These are phyloP conservation scores for Ceratina calcarata DNA, from an alignment of 1,140 invertebrate genomes.

Conservation along the genomic window DNA sequence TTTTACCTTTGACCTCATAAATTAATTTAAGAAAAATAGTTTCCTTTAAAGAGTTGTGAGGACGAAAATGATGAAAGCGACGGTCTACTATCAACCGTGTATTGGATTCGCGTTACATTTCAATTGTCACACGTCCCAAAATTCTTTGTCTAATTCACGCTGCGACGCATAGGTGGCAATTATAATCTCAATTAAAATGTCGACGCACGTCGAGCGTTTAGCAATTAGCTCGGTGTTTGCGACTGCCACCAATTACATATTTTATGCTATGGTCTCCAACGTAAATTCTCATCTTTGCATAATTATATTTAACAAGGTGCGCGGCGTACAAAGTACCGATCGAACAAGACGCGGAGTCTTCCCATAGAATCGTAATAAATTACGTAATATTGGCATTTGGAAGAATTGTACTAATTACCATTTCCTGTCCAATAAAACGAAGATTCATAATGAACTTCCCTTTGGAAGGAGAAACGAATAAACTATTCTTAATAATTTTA, in stretches of 20 bases:
- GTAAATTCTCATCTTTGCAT: constrained; percentile 40
- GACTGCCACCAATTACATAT: constrained; percentile 45
- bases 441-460: neutral
- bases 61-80: no score
- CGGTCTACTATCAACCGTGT: no score
- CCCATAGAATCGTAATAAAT: neutral
- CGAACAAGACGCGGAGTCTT: neutral
- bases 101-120: no score
- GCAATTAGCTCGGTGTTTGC: constrained; percentile 45
- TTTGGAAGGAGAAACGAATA: neutral
- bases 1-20: no score
- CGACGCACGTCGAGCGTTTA: constrained; percentile 39
- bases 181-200: constrained; percentile 56
- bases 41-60: no score
- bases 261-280: constrained; percentile 18
- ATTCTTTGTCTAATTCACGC: constrained; percentile 9
- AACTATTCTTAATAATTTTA: no score
- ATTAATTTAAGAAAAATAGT: no score
- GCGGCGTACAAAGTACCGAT: neutral
- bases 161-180: constrained; percentile 28
- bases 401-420: neutral
- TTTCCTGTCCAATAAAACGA: neutral
- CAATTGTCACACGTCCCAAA: neutral
- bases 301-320: constrained; percentile 45
- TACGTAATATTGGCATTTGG: neutral